These are phyloP conservation scores for Acrossocheilus fasciatus DNA, from an alignment of 2,797 vertebrate genomes.

Conservation along the genomic window DNA sequence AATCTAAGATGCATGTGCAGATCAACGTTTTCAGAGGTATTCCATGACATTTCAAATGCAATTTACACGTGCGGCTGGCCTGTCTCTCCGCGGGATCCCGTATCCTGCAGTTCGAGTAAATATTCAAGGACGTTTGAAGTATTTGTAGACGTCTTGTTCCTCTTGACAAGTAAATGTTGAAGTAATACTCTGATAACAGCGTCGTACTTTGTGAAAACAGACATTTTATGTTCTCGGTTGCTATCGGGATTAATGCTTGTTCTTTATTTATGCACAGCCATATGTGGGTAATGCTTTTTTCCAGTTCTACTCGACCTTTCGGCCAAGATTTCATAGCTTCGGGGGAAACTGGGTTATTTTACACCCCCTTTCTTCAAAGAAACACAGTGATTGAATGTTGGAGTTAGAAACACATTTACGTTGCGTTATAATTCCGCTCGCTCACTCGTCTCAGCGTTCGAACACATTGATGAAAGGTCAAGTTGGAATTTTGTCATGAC, in stretches of 20 bases:
- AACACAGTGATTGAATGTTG: conserved; percentile 1
- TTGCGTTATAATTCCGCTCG: conserved; percentile 21
- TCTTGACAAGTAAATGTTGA: conserved; percentile 11
- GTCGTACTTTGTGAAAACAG: neutral
- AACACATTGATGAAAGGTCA: conserved; percentile 53
- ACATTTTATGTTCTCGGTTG: conserved; percentile 56
- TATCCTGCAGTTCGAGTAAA: conserved; percentile 37
- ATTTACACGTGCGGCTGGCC: conserved; percentile 19
- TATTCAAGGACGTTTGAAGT: conserved; percentile 30
- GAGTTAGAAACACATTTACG: conserved; percentile 28
- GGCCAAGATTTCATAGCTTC: conserved; percentile 13
- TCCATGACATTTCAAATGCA: conserved; percentile 16
- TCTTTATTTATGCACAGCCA: conserved; percentile 77
- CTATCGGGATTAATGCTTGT: conserved; percentile 74
- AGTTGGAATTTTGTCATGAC: conserved; percentile 37
- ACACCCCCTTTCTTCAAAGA: conserved; percentile 26
- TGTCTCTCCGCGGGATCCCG: conserved; percentile 7
- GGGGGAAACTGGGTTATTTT: conserved; percentile 9
- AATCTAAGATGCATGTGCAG: conserved; percentile 16
- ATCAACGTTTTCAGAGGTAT: conserved; percentile 7
- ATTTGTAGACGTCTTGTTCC: conserved; percentile 31
- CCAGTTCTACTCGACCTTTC: conserved; percentile 32
- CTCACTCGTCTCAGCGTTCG: conserved; percentile 23
- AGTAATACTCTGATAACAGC: conserved; percentile 8
- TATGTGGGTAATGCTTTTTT: conserved; percentile 67